Percentiles rank a stretch among this genome's conserved stretches.
phyloP scores from a whole-genome alignment of 2,888 invertebrate species.

The Xanthorhoe designata region DNA sequence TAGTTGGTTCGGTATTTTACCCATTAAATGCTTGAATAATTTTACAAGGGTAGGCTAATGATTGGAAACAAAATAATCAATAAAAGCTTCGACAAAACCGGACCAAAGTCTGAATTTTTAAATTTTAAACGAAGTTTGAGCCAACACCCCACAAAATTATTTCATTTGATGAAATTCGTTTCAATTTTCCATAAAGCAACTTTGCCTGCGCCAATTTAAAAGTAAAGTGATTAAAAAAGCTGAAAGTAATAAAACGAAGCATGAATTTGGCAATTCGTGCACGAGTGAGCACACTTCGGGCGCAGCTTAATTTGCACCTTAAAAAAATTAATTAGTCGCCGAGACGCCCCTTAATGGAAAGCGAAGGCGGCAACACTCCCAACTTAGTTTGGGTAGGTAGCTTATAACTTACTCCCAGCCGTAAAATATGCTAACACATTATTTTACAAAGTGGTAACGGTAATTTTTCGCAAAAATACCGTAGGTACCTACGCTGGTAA shows the following conservation, averaged over 20 bases:
- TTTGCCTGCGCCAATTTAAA: conserved; percentile 49
- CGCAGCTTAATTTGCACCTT: conserved; percentile 61
- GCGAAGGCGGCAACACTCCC: conserved; percentile 51
- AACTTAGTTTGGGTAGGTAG: conserved; percentile 32
- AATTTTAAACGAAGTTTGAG: conserved; percentile 33
- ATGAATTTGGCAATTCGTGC: conserved; percentile 77
- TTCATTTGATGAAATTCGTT: conserved; percentile 42
- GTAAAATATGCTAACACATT: conserved; percentile 32
- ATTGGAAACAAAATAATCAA: conserved; percentile 5
- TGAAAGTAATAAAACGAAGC: conserved; percentile 69
- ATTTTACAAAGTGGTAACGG: background rate
- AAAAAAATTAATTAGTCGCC: conserved; percentile 78
- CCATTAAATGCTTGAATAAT: background rate
- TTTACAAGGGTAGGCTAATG: background rate
- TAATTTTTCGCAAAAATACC: background rate
- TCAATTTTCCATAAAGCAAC: conserved; percentile 43
- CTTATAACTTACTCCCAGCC: conserved; percentile 3
- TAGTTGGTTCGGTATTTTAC: background rate
- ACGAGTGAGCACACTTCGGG: conserved; percentile 64
- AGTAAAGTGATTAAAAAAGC: conserved; percentile 70
- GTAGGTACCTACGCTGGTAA: too few relatives aligned
- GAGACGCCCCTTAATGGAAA: conserved; percentile 65
- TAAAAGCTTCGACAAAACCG: conserved; percentile 10
- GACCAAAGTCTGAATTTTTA: conserved; percentile 14
- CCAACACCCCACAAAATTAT: conserved; percentile 32